Conservation (phyloP, 2,113 vertebrate species). For the Odocoileus virginianus region DNA sequence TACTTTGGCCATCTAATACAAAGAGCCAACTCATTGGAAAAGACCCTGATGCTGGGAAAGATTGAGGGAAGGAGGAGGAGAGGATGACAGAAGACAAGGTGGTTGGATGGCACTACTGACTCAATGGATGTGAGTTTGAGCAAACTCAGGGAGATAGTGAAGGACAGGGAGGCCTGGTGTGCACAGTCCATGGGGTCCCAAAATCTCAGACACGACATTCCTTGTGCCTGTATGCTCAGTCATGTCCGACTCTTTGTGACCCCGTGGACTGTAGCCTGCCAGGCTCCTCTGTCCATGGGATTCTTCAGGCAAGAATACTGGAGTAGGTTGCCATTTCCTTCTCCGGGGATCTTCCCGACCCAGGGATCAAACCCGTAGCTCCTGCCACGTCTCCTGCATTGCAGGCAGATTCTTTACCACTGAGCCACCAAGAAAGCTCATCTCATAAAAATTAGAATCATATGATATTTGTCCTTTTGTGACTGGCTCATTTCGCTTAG, state of each 20-base stretch:
- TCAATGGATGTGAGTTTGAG: background rate
- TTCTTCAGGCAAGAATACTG: background rate
- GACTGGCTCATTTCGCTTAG: background rate
- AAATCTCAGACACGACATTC: background rate
- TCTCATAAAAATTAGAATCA: background rate
- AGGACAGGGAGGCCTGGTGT: background rate
- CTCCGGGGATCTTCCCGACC: background rate
- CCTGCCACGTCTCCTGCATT: background rate
- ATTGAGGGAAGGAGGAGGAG: background rate
- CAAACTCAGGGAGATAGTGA: background rate
- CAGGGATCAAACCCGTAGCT: background rate
- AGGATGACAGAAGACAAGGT: background rate
- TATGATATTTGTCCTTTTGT: background rate
- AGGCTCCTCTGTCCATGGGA: background rate
- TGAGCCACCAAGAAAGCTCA: background rate
- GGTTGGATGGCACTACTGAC: background rate
- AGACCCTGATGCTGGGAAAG: background rate
- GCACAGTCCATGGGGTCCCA: background rate
- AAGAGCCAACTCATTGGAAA: background rate
- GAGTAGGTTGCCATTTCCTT: background rate
- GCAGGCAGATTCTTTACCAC: background rate
- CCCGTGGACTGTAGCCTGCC: background rate
- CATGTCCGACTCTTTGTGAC: background rate
- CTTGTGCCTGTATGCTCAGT: background rate
- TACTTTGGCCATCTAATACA: background rate